These are phyloP conservation scores for Machimus rusticus DNA, from an alignment of 2,888 invertebrate genomes.

Conservation along the genomic window DNA sequence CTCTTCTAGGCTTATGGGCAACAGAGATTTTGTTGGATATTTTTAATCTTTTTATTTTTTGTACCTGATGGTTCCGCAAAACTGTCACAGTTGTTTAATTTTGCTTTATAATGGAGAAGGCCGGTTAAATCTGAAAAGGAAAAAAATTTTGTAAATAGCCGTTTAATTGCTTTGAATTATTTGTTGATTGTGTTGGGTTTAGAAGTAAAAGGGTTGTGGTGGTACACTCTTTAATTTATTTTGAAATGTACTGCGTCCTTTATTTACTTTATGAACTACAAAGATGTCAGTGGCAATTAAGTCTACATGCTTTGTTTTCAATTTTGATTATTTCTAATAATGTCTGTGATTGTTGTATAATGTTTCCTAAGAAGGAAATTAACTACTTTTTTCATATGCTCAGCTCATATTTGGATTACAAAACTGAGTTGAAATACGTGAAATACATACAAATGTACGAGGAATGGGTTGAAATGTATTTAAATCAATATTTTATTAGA, in stretches of 20 bases:
- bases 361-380: neutral
- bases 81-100: slow-evolving; percentile 31
- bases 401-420: neutral
- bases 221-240: neutral
- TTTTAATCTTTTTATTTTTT: neutral
- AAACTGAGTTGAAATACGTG: neutral
- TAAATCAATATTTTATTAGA: neutral
- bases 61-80: slow-evolving; percentile 42
- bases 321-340: neutral
- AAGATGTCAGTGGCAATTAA: neutral
- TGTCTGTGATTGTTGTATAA: neutral
- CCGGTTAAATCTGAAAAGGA: slow-evolving; percentile 47
- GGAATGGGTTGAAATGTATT: neutral
- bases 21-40: neutral
- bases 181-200: neutral
- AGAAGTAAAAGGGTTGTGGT: neutral
- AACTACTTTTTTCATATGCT: neutral
- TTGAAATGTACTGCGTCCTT: neutral
- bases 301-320: neutral
- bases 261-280: neutral
- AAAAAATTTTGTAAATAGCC: slow-evolving; percentile 19
- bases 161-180: neutral
- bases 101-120: slow-evolving; percentile 40
- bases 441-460: neutral
- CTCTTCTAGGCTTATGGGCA: neutral